Base-by-base conservation (phyloP, 2,113 vertebrate species). In the Xiphias gladius region DNA sequence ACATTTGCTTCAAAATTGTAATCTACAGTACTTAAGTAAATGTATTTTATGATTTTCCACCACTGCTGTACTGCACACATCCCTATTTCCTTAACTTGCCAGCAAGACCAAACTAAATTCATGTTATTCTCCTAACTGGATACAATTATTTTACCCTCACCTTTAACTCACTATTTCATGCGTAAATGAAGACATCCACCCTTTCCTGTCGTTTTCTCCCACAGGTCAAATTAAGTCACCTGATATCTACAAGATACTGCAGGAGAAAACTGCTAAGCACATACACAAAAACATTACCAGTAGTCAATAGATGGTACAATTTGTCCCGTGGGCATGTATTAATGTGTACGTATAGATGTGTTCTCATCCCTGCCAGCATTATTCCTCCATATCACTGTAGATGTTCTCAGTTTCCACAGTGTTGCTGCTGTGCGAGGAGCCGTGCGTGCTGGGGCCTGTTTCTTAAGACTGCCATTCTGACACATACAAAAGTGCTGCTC, bases 401-500 rank as follows among this genome's bases (percentile, higher is more conserved):
- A 87, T 87, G 82, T 87, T 87, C 86, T 86, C 73, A 32, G 81
- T 91, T 92, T 92, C 88, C 91, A 67, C 84, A 65, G 80, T 82
- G 82, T 76, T 90, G 82, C 80, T 61, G 75, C 86, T 84, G 73
- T 69, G 61, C 48, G 72, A 86, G 88, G 64, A 72, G 75, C 69
- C 17, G n/a, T 74, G 89, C 94, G 81, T 90, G 94, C 87, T 28
- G 50, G 55, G 92, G 83, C 95, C 91, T 94, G 95, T 86, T 85
- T 72, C 86, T 58, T 83, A 87, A 89, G 75, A 82, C 88, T 79
- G 68, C 92, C 82, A 81, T 90, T 93, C 91, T 93, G 87, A 91
- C 91, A 89, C 86, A 93, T 88, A 93, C 92, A 92, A 95, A 92
- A 90, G 88, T 86, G 73, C 87, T 91, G 91, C 93, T 94, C 92